These are phyloP conservation scores for Gonocerus acuteangulatus DNA, from an alignment of 2,888 invertebrate species.

Conservation along the genomic window DNA sequence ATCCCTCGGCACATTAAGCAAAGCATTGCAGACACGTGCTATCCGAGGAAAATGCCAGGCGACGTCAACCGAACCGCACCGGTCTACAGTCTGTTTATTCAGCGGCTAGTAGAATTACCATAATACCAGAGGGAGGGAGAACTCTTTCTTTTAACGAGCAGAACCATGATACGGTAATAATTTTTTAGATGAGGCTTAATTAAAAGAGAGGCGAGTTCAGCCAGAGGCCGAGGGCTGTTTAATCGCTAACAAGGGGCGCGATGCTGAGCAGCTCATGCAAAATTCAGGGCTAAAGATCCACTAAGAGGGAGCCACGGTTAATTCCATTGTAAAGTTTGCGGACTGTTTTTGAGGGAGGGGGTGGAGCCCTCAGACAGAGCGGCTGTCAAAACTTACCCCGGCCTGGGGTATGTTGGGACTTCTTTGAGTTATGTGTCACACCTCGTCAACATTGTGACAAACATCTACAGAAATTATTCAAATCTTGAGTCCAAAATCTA, in stretches of 20 bases:
- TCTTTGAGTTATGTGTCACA: too few species aligned
- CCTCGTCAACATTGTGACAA: too few species aligned
- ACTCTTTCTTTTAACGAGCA: conserved; percentile 6
- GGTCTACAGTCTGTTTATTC: not conserved
- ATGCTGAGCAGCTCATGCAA: not conserved
- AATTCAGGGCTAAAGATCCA: not conserved
- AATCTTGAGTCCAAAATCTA: too few species aligned
- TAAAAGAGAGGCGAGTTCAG: conserved; percentile 16
- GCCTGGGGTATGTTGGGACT: too few species aligned
- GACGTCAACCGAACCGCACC: too few species aligned
- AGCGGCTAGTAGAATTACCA: not conserved
- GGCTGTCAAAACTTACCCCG: too few species aligned
- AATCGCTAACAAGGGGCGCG: not conserved
- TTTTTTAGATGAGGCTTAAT: conserved; percentile 24
- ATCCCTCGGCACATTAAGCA: too few species aligned
- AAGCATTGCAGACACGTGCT: too few species aligned
- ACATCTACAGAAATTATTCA: too few species aligned
- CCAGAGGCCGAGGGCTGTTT: conserved; percentile 1
- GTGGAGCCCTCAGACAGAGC: not conserved
- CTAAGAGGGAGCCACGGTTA: conserved; percentile 18
- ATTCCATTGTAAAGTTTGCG: conserved; percentile 32
- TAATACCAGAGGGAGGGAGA: not conserved
- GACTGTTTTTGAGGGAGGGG: not conserved
- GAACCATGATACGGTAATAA: conserved; percentile 15
- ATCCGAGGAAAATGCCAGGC: too few species aligned